A percentile compares a stretch with the other conserved stretches of the same genome.
Conservation (phyloP, 2,113 vertebrate genomes). For the Ascaphus truei region DNA sequence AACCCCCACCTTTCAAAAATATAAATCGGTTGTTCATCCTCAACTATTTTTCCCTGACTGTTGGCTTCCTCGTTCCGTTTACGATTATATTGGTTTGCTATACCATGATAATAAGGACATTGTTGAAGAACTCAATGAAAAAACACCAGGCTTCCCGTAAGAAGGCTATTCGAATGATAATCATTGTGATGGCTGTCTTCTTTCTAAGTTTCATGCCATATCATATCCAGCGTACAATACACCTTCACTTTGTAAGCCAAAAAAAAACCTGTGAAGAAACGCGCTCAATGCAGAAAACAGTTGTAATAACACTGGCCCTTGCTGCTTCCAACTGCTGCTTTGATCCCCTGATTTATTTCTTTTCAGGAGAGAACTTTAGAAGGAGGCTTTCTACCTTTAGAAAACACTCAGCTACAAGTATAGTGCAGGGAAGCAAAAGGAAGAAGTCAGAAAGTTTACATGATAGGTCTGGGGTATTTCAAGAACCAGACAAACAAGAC, state of each 20-base stretch:
- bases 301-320: conserved; percentile 83
- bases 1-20: conserved; percentile 60
- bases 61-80: conserved; percentile 85
- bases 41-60: conserved; percentile 74
- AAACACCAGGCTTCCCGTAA: conserved; percentile 61
- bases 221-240: conserved; percentile 83
- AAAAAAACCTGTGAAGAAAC: conserved; percentile 52
- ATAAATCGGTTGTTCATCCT: conserved; percentile 59
- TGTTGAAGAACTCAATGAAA: conserved; percentile 68
- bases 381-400: conserved; percentile 73
- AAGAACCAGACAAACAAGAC: conserved; percentile 30
- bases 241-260: conserved; percentile 65
- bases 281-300: conserved; percentile 79
- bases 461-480: conserved; percentile 42
- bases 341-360: conserved; percentile 91
- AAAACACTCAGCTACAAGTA: conserved; percentile 64
- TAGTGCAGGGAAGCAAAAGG: conserved; percentile 46
- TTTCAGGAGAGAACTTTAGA: conserved; percentile 87
- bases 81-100: conserved; percentile 82
- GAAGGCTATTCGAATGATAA: conserved; percentile 88
- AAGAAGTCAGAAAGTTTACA: conserved; percentile 48
- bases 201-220: conserved; percentile 89
- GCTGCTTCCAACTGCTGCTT: conserved; percentile 92
- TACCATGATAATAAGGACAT: conserved; percentile 73
- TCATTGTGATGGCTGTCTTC: conserved; percentile 83